A percentile compares a stretch with the other conserved stretches of the same genome.
phyloP scores from a whole-genome alignment of 2,888 invertebrate genomes.

The Lepidonotus clava region DNA sequence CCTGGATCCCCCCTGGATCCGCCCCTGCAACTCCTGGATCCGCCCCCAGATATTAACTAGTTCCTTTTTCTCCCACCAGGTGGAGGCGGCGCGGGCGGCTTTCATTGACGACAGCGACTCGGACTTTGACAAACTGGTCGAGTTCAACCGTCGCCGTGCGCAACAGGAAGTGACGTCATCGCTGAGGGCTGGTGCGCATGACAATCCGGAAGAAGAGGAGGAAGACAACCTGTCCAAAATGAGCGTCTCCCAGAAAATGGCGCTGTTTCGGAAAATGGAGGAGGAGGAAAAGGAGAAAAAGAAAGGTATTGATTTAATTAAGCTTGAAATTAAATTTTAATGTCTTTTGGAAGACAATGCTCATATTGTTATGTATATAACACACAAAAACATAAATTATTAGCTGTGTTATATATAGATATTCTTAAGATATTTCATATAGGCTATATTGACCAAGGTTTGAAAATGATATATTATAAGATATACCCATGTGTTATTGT shows the following conservation, averaged over 20 bases:
- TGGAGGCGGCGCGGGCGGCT: slow-evolving; percentile 32
- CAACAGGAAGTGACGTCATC: not conserved
- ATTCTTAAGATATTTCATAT: too few species aligned
- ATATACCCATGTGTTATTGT: too few species aligned
- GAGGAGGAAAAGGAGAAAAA: slow-evolving; percentile 37
- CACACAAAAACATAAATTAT: too few species aligned
- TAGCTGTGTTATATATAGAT: too few species aligned
- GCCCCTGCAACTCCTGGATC: too few species aligned
- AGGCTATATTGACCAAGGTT: too few species aligned
- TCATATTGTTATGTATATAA: too few species aligned
- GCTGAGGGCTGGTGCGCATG: not conserved
- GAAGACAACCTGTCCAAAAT: slow-evolving; percentile 51
- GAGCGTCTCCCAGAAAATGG: slow-evolving; percentile 51
- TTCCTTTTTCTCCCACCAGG: not conserved
- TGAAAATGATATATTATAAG: too few species aligned
- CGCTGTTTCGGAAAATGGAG: slow-evolving; percentile 55
- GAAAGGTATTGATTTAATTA: too few species aligned
- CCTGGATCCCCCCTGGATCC: too few species aligned
- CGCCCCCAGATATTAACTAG: too few species aligned
- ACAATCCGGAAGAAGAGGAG: not conserved
- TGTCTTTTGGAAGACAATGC: too few species aligned
- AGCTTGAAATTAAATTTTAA: not conserved
- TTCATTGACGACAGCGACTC: slow-evolving; percentile 33
- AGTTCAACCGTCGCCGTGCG: slow-evolving; percentile 22
- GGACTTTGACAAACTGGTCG: slow-evolving; percentile 45